phyloP scores from a whole-genome alignment of 2,113 vertebrate genomes.

The Plotosus lineatus region DNA sequence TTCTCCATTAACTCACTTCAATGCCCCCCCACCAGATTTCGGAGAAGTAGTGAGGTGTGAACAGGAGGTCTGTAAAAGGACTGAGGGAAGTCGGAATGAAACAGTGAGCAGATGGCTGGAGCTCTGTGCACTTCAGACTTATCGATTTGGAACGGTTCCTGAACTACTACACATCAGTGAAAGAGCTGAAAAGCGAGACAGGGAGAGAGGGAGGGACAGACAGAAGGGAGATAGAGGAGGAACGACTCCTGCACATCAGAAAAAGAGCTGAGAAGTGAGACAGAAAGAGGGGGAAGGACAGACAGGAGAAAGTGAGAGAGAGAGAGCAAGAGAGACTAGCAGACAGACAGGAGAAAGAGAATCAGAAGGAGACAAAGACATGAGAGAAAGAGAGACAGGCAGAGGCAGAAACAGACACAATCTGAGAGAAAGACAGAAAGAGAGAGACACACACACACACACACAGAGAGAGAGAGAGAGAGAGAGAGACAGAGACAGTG shows the following conservation, averaged over 20 bases:
- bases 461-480: not conserved
- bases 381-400: no score
- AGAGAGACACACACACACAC: not conserved
- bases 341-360: no score
- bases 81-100: slow-evolving; percentile 44
- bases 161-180: slow-evolving; percentile 32
- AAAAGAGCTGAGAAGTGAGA: no score
- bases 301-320: no score
- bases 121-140: slow-evolving; percentile 37
- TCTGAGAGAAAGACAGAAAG: no score
- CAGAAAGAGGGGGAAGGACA: no score
- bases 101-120: slow-evolving; percentile 49
- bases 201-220: not conserved
- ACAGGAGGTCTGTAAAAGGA: slow-evolving; percentile 44
- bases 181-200: not conserved
- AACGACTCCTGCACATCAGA: no score
- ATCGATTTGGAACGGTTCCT: slow-evolving; percentile 51
- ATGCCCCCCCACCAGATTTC: slow-evolving; percentile 11
- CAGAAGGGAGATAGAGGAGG: no score
- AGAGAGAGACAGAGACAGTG: slow-evolving; percentile 46
- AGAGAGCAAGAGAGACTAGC: no score
- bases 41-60: slow-evolving; percentile 37
- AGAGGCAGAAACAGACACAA: no score
- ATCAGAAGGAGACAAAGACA: no score
- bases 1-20: not conserved